Evolutionary conservation across 2,797 vertebrate genomes (phyloP).

Genomic region (Hephaestus fuliginosus): DNA sequence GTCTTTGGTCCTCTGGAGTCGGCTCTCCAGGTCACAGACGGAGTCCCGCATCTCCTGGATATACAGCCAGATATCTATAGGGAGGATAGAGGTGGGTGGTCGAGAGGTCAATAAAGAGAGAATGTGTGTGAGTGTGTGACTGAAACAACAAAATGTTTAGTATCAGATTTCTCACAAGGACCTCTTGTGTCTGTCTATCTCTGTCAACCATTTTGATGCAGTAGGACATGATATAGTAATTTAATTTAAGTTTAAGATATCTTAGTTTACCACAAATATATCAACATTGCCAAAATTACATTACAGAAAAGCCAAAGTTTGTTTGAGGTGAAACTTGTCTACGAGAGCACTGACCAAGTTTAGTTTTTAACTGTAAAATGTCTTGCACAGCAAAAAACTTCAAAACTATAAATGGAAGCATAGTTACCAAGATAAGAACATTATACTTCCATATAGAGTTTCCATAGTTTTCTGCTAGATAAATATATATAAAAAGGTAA

Average conservation of each 20-base stretch:
- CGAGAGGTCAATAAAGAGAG: background rate
- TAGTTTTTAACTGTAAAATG: too few species aligned
- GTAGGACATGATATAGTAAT: background rate
- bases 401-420: too few species aligned
- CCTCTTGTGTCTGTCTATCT: background rate
- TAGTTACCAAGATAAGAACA: too few species aligned
- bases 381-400: too few species aligned
- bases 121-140: background rate
- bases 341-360: too few species aligned
- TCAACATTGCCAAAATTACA: too few species aligned
- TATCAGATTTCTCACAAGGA: background rate
- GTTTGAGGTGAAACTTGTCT: too few species aligned
- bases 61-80: conserved; percentile 89
- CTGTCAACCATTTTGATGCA: background rate
- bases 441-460: too few species aligned
- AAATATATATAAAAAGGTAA: background rate
- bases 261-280: too few species aligned
- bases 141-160: background rate
- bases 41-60: conserved; percentile 84
- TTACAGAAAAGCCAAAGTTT: too few species aligned
- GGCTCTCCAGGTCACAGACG: conserved; percentile 88
- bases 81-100: background rate
- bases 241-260: too few species aligned
- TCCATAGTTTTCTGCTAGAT: too few species aligned
- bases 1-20: conserved; percentile 89